phyloP scores from a whole-genome alignment of 1,140 invertebrate genomes.

The Leptonema lineaticorne region DNA sequence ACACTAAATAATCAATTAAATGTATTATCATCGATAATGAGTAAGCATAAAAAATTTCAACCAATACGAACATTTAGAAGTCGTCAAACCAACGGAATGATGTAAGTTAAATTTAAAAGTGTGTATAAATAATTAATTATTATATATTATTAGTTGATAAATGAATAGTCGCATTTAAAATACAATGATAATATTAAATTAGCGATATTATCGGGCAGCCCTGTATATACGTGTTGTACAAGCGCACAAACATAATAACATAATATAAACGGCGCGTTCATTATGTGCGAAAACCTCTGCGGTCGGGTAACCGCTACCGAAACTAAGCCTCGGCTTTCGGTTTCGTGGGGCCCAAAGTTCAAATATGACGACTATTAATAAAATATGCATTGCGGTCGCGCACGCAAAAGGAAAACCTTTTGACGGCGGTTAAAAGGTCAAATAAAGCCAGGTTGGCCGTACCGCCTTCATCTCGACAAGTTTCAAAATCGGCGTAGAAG shows the following conservation, averaged over 20 bases:
- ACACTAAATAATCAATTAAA: too few relatives aligned
- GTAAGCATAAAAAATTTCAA: too few relatives aligned
- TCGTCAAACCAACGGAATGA: too few relatives aligned
- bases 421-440: slow-evolving; percentile 3
- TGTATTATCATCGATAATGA: too few relatives aligned
- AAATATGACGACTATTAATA: slow-evolving; percentile 17
- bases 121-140: too few relatives aligned
- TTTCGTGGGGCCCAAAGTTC: too few relatives aligned
- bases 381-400: slow-evolving; percentile 11
- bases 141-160: too few relatives aligned
- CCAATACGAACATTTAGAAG: too few relatives aligned
- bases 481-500: not conserved
- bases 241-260: not conserved
- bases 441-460: not conserved
- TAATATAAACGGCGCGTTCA: not conserved
- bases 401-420: slow-evolving; percentile 2
- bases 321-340: slow-evolving; percentile 9
- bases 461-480: not conserved
- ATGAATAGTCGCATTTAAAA: too few relatives aligned
- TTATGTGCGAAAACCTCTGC: slow-evolving; percentile 8
- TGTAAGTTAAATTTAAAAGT: too few relatives aligned
- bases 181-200: too few relatives aligned
- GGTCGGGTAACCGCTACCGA: not conserved
- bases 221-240: not conserved
- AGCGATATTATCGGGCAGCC: not conserved